These are phyloP conservation scores for Streptopelia turtur DNA, from an alignment of 2,797 vertebrate genomes.

Conservation along the genomic window DNA sequence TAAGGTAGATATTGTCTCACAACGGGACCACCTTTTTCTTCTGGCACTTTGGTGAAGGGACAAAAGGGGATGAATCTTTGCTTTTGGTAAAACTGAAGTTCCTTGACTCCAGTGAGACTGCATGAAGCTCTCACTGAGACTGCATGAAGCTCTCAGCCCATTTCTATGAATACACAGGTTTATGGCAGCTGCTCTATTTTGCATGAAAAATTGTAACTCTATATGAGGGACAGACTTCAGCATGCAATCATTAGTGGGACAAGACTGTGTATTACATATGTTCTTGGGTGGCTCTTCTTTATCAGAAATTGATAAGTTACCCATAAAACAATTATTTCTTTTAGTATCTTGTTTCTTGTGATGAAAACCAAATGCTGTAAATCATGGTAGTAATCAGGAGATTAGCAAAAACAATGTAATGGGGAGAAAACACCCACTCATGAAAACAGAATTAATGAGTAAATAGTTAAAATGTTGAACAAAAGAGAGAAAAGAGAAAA, in stretches of 20 bases:
- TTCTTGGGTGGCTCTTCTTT: neutral
- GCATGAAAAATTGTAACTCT: neutral
- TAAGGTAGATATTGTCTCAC: neutral
- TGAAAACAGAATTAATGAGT: neutral
- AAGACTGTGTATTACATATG: neutral
- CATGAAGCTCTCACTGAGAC: neutral
- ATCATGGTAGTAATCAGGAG: neutral
- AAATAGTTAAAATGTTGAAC: neutral
- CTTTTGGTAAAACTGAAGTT: neutral
- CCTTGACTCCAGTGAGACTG: neutral
- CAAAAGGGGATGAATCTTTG: neutral
- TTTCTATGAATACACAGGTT: neutral
- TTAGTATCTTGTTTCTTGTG: neutral
- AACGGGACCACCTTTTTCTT: neutral
- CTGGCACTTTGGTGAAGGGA: neutral
- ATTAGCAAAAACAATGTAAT: neutral
- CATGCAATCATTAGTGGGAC: neutral
- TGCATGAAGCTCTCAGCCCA: neutral
- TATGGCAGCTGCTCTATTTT: neutral
- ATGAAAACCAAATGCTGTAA: neutral
- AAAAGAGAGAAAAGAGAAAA: neutral
- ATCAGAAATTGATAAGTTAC: neutral
- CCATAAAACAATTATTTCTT: neutral
- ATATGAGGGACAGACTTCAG: neutral
- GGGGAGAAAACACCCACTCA: accelerated